Evolutionary conservation across 2,113 vertebrate genomes (phyloP), one percentile per base, ranked within the genome.

Genomic region (Crotophaga sulcirostris): DNA sequence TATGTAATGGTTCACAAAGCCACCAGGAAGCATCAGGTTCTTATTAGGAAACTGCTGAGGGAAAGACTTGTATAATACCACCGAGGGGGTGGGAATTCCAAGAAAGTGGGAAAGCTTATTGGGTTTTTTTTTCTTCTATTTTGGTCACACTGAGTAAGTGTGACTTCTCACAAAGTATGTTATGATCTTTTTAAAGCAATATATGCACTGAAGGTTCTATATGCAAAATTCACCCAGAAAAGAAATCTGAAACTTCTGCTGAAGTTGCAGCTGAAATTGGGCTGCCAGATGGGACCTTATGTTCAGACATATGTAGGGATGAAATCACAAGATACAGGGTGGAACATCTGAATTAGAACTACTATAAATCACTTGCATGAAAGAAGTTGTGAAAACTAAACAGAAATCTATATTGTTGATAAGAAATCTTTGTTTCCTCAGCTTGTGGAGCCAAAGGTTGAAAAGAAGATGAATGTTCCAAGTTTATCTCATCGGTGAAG

Each of bases 1-100:
- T 96, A 81, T 80, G 88, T 90, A 96, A 97, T 66, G 36, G 82
- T 85, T 83, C 83, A 80, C 42, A 54, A 76, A 94, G 87, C 85
- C 85, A 94, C 36, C 40, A 76, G 86, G 92, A 96, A 96, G 83
- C 79, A 83, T 92, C 79, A 74, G 63, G 72, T 92, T 95, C 68
- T 92, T 86, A 67, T 66, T 85, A 90, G 70, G 70, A 79, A 91
- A 49, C 45, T 73, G 75, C 70, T 63, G 51, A 87, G 63, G 51
- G 26, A 49, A 89, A 94, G 18, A 73, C 23, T 44, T 91, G 33
- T 55, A 38, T 68, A 95, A 83, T 84, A 69, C 5, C 33, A 44
- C 15, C 51, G 13, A 5, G 4, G 47, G 45, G 45, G 45, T 17
- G 20, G 19, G 19, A 21, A 47, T 47, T 47, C 34, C 44, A 56